Evolutionary conservation across 2,888 invertebrate genomes (phyloP).

Genomic region (Chalcis sispes): DNA sequence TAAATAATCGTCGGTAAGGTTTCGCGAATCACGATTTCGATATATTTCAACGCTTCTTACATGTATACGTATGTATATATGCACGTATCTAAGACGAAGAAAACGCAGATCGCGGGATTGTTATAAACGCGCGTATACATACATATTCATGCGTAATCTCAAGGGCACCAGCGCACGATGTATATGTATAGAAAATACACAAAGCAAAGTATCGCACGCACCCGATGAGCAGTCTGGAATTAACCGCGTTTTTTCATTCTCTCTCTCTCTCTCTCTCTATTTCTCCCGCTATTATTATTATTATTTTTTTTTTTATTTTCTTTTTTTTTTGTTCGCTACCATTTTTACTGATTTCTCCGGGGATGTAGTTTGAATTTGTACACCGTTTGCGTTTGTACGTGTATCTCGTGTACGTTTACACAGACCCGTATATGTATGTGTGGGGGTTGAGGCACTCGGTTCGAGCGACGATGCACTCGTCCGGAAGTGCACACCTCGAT

Average conservation of each 20-base stretch:
- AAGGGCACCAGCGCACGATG: not conserved
- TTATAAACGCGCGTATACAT: constrained; percentile 9
- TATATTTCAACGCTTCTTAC: too few relatives aligned
- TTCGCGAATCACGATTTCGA: too few relatives aligned
- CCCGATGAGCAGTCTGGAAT: constrained; percentile 31
- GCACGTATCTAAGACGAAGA: too few relatives aligned
- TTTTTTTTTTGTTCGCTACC: constrained; percentile 13
- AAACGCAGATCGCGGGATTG: not conserved
- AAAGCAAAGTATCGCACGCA: not conserved
- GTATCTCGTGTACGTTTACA: not conserved
- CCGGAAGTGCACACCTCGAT: constrained; percentile 31
- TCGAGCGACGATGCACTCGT: constrained; percentile 28
- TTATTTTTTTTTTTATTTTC: not conserved
- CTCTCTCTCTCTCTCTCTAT: constrained; percentile 5
- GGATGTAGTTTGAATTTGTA: constrained; percentile 6
- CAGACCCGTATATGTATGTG: not conserved
- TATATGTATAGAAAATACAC: too few relatives aligned
- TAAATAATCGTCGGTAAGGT: too few relatives aligned
- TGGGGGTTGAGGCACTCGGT: too few relatives aligned
- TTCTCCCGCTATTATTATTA: constrained; percentile 11
- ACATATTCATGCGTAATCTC: constrained; percentile 48
- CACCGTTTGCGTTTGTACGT: not conserved
- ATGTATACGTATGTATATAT: too few relatives aligned
- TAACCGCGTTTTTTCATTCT: not conserved
- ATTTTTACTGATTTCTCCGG: constrained; percentile 50